Conservation (phyloP, 2,113 vertebrate species). For the Baryphthengus martii region DNA sequence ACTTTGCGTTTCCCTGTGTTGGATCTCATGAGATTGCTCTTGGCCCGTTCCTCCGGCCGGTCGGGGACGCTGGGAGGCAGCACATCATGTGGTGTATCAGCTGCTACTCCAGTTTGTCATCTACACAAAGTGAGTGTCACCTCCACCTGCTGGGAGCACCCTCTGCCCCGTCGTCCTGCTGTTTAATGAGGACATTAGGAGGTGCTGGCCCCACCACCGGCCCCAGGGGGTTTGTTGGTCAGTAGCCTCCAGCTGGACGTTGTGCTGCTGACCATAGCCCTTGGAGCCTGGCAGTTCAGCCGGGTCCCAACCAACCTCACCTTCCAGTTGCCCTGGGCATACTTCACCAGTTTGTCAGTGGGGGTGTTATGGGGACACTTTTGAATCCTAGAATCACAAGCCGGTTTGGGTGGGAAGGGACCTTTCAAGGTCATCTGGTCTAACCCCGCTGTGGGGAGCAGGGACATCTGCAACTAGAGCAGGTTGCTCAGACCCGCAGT, state of each 20-base stretch:
- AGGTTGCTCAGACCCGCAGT: neutral
- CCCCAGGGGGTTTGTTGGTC: too few relatives aligned
- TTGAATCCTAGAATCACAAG: too few relatives aligned
- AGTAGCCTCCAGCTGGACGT: neutral
- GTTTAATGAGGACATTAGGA: neutral
- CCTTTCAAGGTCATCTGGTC: too few relatives aligned
- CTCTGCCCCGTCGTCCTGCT: neutral
- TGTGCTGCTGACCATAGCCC: neutral
- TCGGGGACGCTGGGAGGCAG: accelerated
- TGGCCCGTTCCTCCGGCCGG: too few relatives aligned
- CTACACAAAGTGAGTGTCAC: neutral
- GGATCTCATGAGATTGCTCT: neutral
- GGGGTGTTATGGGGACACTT: neutral
- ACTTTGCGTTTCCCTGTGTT: neutral
- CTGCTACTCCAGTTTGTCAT: neutral
- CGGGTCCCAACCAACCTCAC: neutral
- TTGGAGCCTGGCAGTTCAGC: neutral
- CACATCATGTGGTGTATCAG: neutral
- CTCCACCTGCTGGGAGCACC: neutral
- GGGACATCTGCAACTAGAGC: too few relatives aligned
- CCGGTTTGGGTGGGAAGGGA: too few relatives aligned
- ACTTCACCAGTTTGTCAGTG: neutral
- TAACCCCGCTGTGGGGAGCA: too few relatives aligned
- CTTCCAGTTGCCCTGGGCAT: neutral
- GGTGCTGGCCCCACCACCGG: neutral